Percentiles rank a stretch among this genome's conserved stretches.
Evolutionary conservation across 2,797 vertebrate species (phyloP).

Genomic region (Coccyzus lansbergi): DNA sequence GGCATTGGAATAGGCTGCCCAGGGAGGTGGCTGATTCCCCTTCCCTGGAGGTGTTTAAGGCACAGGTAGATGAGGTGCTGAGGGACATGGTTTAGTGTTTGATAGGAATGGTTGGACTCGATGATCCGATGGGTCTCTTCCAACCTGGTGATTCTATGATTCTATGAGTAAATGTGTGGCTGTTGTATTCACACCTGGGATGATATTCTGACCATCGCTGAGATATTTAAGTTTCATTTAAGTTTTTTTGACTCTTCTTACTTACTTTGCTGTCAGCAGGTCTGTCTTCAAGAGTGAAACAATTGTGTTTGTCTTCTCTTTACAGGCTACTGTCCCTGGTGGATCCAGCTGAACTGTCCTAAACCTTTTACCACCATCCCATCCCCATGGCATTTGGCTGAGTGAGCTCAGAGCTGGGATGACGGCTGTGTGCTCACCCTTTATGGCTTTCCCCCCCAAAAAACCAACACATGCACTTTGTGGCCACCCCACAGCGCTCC

Average conservation of each 20-base stretch:
- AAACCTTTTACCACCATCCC: background rate
- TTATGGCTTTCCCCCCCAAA: fast-evolving
- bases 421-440: background rate
- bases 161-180: background rate
- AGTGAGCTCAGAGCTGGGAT: background rate
- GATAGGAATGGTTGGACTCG: too few species aligned
- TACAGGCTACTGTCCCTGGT: background rate
- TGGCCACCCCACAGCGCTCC: background rate
- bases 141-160: too few species aligned
- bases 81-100: too few species aligned
- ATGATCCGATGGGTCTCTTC: too few species aligned
- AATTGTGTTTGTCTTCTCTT: background rate
- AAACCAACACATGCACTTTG: background rate
- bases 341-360: background rate
- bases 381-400: background rate
- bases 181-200: background rate
- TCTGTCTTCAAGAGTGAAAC: background rate
- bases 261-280: background rate
- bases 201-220: background rate
- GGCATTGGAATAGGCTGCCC: too few species aligned
- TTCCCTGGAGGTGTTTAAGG: too few species aligned
- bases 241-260: background rate
- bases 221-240: background rate
- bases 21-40: too few species aligned
- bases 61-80: too few species aligned